Conservation (phyloP, 2,113 vertebrate genomes). For the Phyllostomus hastatus region DNA sequence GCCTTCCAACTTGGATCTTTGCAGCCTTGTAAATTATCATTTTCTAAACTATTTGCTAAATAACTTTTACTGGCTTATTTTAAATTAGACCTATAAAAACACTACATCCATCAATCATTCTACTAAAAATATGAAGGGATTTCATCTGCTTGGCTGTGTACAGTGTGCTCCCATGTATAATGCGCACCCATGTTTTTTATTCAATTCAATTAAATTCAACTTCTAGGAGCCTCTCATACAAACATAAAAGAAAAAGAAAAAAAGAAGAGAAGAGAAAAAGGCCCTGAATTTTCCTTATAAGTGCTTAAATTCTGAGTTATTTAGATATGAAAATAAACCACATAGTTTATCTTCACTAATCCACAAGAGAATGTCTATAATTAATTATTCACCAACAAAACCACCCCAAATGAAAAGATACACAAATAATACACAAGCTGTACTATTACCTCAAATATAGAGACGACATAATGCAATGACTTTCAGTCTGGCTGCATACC, state of each 20-base stretch:
- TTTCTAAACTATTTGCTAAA: not conserved
- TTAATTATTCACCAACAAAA: constrained; percentile 29
- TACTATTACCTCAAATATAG: not conserved
- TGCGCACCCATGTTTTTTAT: no score
- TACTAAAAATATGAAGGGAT: not conserved
- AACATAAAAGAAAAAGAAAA: not conserved
- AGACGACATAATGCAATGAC: not conserved
- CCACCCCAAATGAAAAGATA: not conserved
- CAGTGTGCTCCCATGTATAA: no score
- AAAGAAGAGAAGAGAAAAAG: not conserved
- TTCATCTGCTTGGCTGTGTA: not conserved
- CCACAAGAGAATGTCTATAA: not conserved
- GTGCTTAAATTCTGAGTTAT: not conserved
- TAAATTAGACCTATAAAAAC: not conserved
- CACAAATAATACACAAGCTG: not conserved
- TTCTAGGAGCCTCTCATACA: not conserved
- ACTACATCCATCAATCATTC: not conserved
- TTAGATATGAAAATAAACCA: not conserved
- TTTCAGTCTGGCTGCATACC: not conserved
- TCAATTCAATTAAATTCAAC: not conserved
- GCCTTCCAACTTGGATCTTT: not conserved
- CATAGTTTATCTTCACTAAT: not conserved
- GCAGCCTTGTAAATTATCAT: not conserved
- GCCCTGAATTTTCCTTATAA: not conserved
- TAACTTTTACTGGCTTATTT: not conserved